phyloP scores from a whole-genome alignment of 2,797 vertebrate species.

The Danio aesculapii region DNA sequence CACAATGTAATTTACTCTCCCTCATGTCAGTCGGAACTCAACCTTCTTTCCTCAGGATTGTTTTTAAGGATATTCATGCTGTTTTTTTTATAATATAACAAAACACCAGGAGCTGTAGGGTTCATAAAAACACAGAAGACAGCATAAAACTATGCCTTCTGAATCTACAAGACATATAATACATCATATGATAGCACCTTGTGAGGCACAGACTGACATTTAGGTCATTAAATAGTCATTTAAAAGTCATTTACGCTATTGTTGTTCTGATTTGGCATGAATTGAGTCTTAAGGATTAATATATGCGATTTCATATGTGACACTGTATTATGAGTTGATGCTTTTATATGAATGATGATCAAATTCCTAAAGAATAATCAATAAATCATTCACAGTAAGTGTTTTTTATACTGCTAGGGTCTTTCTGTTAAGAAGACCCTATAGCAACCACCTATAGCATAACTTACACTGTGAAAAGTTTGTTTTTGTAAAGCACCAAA shows the following conservation, averaged over 20 bases:
- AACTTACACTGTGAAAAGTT: too few relatives aligned
- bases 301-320: background rate
- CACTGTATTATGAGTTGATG: background rate
- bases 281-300: background rate
- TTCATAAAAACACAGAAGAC: background rate
- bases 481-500: too few relatives aligned
- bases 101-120: background rate
- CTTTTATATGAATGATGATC: background rate
- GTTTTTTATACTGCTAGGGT: too few relatives aligned
- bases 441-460: too few relatives aligned
- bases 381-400: background rate
- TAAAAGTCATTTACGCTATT: too few relatives aligned
- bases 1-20: background rate
- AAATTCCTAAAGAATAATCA: background rate
- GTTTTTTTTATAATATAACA: background rate
- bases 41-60: background rate
- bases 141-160: background rate
- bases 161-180: too few relatives aligned
- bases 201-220: background rate
- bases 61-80: background rate
- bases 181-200: background rate
- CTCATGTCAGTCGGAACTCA: background rate
- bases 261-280: background rate
- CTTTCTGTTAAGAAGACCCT: too few relatives aligned
- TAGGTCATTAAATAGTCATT: background rate